Conservation (phyloP, 2,888 invertebrate species). For the Stenodera caucasica region DNA sequence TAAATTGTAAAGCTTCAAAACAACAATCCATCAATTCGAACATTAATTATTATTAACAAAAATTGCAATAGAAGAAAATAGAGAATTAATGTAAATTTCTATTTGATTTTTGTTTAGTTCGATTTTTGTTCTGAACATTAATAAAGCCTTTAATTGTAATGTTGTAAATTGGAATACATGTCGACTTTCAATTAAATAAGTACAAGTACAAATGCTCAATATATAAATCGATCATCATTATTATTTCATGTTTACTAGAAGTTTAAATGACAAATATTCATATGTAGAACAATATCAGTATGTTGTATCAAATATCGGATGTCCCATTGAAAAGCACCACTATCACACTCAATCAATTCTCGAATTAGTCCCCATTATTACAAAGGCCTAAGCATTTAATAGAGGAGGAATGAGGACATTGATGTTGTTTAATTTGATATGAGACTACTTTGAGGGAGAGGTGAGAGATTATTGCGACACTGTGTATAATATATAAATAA, state of each 20-base stretch:
- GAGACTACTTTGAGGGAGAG: no score
- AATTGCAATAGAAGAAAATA: no score
- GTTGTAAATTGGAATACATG: not conserved
- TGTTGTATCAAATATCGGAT: not conserved
- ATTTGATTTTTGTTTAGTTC: not conserved
- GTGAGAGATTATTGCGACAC: no score
- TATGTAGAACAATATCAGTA: not conserved
- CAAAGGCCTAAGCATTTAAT: no score
- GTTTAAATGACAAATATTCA: not conserved
- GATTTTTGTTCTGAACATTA: no score
- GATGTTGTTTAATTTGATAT: no score
- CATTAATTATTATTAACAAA: no score
- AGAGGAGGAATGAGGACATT: no score
- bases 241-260: not conserved
- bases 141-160: not conserved
- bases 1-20: conserved; percentile 20
- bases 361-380: no score
- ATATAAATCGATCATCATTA: not conserved
- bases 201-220: not conserved
- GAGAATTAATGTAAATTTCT: no score
- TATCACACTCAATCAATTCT: no score
- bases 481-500: no score
- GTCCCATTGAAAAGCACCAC: not conserved
- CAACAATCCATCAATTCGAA: conserved; percentile 11
- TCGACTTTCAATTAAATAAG: not conserved